Conservation (phyloP, 1,140 invertebrate genomes). For the Penaeus chinensis region DNA sequence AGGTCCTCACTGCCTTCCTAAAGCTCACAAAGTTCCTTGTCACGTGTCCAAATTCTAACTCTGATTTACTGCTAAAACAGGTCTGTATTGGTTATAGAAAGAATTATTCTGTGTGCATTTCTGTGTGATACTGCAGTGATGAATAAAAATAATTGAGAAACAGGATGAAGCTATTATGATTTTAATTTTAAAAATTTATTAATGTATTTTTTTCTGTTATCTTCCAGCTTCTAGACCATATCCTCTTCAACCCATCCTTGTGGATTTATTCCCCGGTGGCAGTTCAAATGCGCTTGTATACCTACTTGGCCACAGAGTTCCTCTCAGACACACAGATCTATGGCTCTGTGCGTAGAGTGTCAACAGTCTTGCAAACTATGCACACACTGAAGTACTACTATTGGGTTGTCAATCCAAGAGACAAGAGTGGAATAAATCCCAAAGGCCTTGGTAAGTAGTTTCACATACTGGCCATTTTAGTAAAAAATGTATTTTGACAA, state of each 20-base stretch:
- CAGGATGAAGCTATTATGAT: neutral
- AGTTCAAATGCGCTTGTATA: constrained; percentile 96
- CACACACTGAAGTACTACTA: constrained; percentile 99
- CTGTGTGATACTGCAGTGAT: neutral
- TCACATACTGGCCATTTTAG: too few relatives aligned
- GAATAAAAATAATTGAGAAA: neutral
- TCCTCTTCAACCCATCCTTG: constrained; percentile 97
- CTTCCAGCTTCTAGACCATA: constrained; percentile 96
- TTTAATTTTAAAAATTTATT: neutral
- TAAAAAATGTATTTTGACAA: too few relatives aligned
- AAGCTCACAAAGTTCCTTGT: constrained; percentile 96
- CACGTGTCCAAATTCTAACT: constrained; percentile 91
- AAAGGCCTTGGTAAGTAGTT: constrained; percentile 87
- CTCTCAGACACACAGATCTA: constrained; percentile 97
- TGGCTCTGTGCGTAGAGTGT: constrained; percentile 94
- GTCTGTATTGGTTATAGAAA: constrained; percentile 70
- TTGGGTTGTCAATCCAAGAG: constrained; percentile 95
- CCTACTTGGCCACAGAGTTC: constrained; percentile 97
- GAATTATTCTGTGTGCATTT: neutral
- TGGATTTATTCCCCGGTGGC: constrained; percentile 98
- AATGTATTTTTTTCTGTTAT: constrained; percentile 63
- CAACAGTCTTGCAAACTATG: constrained; percentile 97
- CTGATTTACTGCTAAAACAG: constrained; percentile 95
- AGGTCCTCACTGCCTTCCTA: constrained; percentile 92
- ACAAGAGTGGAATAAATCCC: constrained; percentile 93